Evolutionary conservation across 2,113 vertebrate species (phyloP).

Genomic region (Paratilapia polleni): DNA sequence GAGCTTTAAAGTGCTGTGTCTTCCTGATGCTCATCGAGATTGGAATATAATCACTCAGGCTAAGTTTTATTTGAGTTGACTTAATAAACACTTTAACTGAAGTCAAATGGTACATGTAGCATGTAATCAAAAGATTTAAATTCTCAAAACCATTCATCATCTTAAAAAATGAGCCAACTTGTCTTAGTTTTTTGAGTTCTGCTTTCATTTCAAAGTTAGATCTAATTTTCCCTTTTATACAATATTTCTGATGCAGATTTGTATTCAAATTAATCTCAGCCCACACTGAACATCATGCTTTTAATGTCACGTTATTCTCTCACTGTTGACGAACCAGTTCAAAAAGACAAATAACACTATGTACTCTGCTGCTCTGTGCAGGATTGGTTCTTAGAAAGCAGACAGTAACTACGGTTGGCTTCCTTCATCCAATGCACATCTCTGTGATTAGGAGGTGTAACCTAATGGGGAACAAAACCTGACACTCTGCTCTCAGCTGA

Average conservation of each 20-base stretch:
- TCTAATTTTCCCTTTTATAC: neutral
- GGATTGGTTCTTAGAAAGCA: slow-evolving; percentile 6
- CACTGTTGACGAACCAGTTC: neutral
- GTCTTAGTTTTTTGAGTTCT: fast-evolving
- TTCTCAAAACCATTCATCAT: neutral
- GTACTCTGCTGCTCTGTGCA: neutral
- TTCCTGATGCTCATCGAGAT: too few species aligned
- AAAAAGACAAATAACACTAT: slow-evolving; percentile 17
- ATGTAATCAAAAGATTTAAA: neutral
- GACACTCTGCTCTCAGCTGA: slow-evolving; percentile 59
- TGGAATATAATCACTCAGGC: too few species aligned
- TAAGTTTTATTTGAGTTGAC: neutral
- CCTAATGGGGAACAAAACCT: slow-evolving; percentile 55
- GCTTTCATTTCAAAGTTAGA: neutral
- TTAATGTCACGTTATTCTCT: neutral
- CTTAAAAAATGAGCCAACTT: neutral
- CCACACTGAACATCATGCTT: neutral
- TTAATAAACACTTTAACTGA: neutral
- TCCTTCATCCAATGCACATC: slow-evolving; percentile 29
- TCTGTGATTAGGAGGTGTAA: slow-evolving; percentile 56
- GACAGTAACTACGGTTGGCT: neutral
- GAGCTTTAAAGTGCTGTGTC: too few species aligned
- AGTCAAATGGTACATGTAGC: neutral
- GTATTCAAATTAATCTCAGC: neutral
- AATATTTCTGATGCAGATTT: neutral